A percentile compares a stretch with the other conserved stretches of the same genome.
phyloP scores from a whole-genome alignment of 2,888 invertebrate species.

The Cheilosia variabilis region DNA sequence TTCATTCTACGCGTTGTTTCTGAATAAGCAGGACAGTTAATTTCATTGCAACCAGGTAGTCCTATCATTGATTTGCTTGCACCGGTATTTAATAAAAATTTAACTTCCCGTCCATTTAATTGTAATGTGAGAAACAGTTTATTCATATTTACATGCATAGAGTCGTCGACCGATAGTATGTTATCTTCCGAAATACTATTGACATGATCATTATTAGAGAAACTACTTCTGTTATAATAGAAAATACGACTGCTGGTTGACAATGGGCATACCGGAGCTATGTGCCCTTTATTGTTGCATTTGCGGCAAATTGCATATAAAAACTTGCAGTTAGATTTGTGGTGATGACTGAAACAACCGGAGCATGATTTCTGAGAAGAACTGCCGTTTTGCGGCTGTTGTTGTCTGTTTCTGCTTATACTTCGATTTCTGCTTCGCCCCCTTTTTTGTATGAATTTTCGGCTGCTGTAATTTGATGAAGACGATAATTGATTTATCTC shows the following conservation, averaged over 20 bases:
- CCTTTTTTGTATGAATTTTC: neutral
- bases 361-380: constrained; percentile 38
- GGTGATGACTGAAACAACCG: constrained; percentile 27
- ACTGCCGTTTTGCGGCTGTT: constrained; percentile 17
- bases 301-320: constrained; percentile 17
- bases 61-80: constrained; percentile 36
- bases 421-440: constrained; percentile 10
- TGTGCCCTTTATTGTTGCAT: constrained; percentile 34
- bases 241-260: constrained; percentile 8
- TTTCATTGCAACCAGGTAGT: constrained; percentile 24
- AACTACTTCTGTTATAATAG: neutral
- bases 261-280: constrained; percentile 30
- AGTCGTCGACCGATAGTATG: constrained; percentile 35
- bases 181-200: constrained; percentile 28
- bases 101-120: constrained; percentile 20
- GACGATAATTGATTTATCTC: constrained; percentile 31
- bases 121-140: constrained; percentile 33
- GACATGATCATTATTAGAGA: constrained; percentile 23
- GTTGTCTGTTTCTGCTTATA: constrained; percentile 20
- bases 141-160: constrained; percentile 19
- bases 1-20: constrained; percentile 36
- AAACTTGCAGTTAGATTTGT: constrained; percentile 39
- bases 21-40: constrained; percentile 7
- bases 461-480: neutral
- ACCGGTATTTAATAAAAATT: constrained; percentile 39